phyloP scores from a whole-genome alignment of 2,888 invertebrate genomes.

The Heteromurus nitidus region DNA sequence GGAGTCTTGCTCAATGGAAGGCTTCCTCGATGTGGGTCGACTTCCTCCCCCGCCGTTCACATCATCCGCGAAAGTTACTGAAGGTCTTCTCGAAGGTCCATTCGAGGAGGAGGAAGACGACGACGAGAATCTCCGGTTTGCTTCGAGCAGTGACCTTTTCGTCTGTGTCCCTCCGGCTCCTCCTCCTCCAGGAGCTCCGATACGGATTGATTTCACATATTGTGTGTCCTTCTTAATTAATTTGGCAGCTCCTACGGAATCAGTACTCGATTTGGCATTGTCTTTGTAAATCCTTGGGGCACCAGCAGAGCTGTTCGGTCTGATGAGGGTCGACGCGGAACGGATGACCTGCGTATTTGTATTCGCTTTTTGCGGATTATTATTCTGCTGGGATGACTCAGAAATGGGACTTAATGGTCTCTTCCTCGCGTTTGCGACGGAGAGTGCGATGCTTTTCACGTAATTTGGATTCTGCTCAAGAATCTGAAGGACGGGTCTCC shows the following conservation, averaged over 20 bases:
- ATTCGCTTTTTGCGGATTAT: slow-evolving; percentile 11
- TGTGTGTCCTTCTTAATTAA: slow-evolving; percentile 69
- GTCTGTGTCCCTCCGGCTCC: not conserved
- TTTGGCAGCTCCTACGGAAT: slow-evolving; percentile 68
- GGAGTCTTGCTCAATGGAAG: slow-evolving; percentile 70
- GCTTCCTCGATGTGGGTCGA: slow-evolving; percentile 46
- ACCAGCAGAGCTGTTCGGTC: slow-evolving; percentile 2
- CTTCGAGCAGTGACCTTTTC: slow-evolving; percentile 45
- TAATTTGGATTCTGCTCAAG: slow-evolving; percentile 72
- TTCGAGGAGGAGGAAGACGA: slow-evolving; percentile 31
- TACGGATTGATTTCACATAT: slow-evolving; percentile 72
- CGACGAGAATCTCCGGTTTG: slow-evolving; percentile 30
- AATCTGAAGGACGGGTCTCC: slow-evolving; percentile 71
- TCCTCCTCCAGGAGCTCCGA: slow-evolving; percentile 53
- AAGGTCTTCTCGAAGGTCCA: slow-evolving; percentile 64
- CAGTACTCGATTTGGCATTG: slow-evolving; percentile 51
- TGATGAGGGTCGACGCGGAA: not conserved
- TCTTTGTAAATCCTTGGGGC: slow-evolving; percentile 43
- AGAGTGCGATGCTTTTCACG: slow-evolving; percentile 71
- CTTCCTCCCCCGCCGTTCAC: slow-evolving; percentile 59
- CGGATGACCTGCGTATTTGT: slow-evolving; percentile 19
- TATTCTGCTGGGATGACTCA: slow-evolving; percentile 46
- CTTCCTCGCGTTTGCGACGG: slow-evolving; percentile 62
- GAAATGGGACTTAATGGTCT: slow-evolving; percentile 70
- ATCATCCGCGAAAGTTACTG: slow-evolving; percentile 73